Base-by-base conservation (phyloP, 2,113 vertebrate species). In the Lucifuga dentata region DNA sequence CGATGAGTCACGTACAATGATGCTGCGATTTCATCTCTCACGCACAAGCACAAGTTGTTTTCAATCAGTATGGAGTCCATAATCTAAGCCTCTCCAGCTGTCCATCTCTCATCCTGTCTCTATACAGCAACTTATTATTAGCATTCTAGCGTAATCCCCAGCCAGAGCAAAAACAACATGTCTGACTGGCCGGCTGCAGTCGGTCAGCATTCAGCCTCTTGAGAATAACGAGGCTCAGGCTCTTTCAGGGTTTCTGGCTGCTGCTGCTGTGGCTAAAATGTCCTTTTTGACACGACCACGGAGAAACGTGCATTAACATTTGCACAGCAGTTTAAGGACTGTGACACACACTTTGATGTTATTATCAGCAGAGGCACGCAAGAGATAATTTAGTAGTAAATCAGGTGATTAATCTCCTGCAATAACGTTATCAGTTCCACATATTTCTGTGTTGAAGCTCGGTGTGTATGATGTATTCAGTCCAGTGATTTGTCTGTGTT, bases 401-500 rank as follows among this genome's bases (percentile, higher is more conserved):
- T 51, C 24, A 40, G 19, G 53, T 32, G 38, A 60, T 16, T 40
- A 48, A 46, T 23, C 21, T 39, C 53, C 44, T 24, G 4, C 61
- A 12, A 13, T 26, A 21, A 72, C 44, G 55, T 60, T 68, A 76
- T 52, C 46, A 75, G 62, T 49, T 69, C 73, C 61, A 20, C 68
- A 69, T 39, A 58, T 80, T 84, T 68, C 36, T 73, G 64, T 53
- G 57, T 40, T 53, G 45, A 53, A 48, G 67, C 78, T 66, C 58
- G 39, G 65, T 5, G 81, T 67, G 75, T 75, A 68, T 88, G 81
- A 83, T 86, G 86, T 72, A 84, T 86, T 86, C 72, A 71, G 62
- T 72, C 79, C 76, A 43, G 62, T 68, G 87, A 79, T 87, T 80
- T 89, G 83, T 85, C 78, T 81, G 86, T 86, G 88, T 75, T 88